Percentiles rank a stretch among this genome's conserved stretches.
phyloP scores from a whole-genome alignment of 1,140 invertebrate genomes.

The Drosophila arawakana region DNA sequence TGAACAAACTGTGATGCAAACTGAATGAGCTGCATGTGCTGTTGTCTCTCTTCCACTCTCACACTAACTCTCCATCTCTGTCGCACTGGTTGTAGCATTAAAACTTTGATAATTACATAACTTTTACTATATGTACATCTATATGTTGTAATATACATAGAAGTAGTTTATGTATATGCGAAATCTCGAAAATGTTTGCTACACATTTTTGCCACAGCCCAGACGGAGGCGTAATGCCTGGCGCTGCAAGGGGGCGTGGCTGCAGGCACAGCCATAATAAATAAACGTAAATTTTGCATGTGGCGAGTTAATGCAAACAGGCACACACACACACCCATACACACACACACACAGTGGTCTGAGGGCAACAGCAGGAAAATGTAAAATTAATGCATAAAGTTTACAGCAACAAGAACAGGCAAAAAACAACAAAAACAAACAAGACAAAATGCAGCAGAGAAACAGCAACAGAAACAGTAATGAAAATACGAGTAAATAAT shows the following conservation, averaged over 20 bases:
- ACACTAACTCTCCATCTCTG: not conserved
- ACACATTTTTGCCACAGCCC: conserved; percentile 65
- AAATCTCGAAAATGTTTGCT: conserved; percentile 75
- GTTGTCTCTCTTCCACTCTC: conserved; percentile 2
- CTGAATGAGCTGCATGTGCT: conserved; percentile 8
- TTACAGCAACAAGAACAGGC: conserved; percentile 63
- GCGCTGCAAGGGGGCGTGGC: conserved; percentile 15
- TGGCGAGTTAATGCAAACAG: conserved; percentile 80
- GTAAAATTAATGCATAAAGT: conserved; percentile 83
- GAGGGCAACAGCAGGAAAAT: conserved; percentile 57
- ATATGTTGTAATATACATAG: conserved; percentile 3
- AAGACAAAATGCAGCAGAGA: conserved; percentile 45
- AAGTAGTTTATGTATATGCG: conserved; percentile 32
- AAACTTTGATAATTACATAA: conserved; percentile 82
- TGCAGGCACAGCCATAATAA: conserved; percentile 62
- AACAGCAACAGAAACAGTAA: not conserved
- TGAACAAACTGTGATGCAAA: conserved; percentile 31
- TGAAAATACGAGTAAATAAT: conserved; percentile 74
- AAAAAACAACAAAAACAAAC: conserved; percentile 43
- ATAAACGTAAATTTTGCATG: conserved; percentile 82
- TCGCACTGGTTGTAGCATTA: conserved; percentile 69
- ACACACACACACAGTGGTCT: conserved; percentile 36
- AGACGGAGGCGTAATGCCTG: conserved; percentile 30
- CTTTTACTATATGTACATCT: conserved; percentile 53
- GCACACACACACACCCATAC: conserved; percentile 42